phyloP scores from a whole-genome alignment of 1,140 invertebrate genomes.

The Babylonia areolata region DNA sequence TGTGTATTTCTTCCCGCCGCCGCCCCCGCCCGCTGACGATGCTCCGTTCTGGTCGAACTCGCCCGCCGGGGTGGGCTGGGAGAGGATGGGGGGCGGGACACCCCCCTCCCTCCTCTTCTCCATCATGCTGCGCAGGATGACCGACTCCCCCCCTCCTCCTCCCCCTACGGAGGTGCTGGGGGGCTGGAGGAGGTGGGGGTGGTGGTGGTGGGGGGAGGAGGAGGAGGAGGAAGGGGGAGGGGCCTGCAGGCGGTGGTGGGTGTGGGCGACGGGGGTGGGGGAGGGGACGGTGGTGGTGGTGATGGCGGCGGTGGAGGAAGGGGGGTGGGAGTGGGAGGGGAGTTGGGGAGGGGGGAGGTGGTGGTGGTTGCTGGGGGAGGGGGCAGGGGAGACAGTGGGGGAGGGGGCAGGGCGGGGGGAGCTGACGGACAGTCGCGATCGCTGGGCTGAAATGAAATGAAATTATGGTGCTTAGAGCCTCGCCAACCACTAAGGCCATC shows the following conservation, averaged over 20 bases:
- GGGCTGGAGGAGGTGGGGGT: slow-evolving; percentile 33
- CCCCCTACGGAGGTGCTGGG: too few relatives aligned
- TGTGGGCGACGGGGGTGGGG: slow-evolving; percentile 37
- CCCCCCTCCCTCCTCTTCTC: slow-evolving; percentile 7
- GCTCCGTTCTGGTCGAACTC: slow-evolving; percentile 32
- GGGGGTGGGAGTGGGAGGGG: slow-evolving; percentile 30
- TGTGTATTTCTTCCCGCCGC: slow-evolving; percentile 19
- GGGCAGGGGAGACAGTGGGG: slow-evolving; percentile 37
- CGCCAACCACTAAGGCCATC: too few relatives aligned
- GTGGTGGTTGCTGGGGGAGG: slow-evolving; percentile 43
- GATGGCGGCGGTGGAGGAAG: slow-evolving; percentile 29
- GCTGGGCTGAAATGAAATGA: not conserved
- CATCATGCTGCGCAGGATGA: slow-evolving; percentile 16
- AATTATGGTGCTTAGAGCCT: too few relatives aligned
- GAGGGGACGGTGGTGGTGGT: slow-evolving; percentile 33
- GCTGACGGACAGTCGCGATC: slow-evolving; percentile 32
- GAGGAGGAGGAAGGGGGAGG: slow-evolving; percentile 11
- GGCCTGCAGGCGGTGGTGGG: slow-evolving; percentile 25
- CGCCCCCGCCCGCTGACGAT: slow-evolving; percentile 19
- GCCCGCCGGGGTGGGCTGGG: slow-evolving; percentile 31
- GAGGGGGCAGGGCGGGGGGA: slow-evolving; percentile 37
- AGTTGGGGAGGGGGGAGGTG: slow-evolving; percentile 40
- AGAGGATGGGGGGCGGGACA: slow-evolving; percentile 22
- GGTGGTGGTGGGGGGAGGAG: not conserved
- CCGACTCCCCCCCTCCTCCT: not conserved